Evolutionary conservation across 2,113 vertebrate species (phyloP).

Genomic region (Pycnonotus jocosus): DNA sequence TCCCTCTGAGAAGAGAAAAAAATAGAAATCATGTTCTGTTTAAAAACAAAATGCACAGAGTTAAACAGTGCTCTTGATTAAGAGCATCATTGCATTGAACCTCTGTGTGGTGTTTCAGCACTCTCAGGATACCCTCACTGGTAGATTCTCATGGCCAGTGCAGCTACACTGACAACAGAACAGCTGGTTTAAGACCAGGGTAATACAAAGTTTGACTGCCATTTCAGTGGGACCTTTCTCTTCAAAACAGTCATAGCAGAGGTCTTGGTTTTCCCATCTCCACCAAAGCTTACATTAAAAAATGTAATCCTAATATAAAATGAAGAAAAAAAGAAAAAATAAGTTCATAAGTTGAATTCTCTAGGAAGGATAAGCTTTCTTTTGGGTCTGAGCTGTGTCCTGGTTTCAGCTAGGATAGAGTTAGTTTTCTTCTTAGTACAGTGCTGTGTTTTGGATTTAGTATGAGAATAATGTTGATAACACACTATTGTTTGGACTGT

Average conservation of each 20-base stretch:
- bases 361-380: background rate
- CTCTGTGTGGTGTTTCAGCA: rapidly evolving
- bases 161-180: background rate
- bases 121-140: background rate
- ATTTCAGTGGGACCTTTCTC: background rate
- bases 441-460: background rate
- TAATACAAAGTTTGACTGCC: background rate
- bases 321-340: rapidly evolving
- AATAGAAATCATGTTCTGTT: background rate
- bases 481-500: background rate
- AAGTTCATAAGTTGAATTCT: background rate
- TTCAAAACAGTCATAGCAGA: background rate
- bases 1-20: background rate
- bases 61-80: background rate
- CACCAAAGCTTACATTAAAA: background rate
- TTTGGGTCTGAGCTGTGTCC: background rate
- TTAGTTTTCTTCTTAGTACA: background rate
- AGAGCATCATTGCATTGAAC: background rate
- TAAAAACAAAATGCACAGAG: background rate
- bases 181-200: background rate
- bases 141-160: background rate
- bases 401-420: background rate
- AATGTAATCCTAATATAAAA: background rate
- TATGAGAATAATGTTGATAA: background rate
- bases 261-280: background rate